Evolutionary conservation across 64 coral and sea anemone genomes (phyloP).

Genomic region (Actinia equina): DNA sequence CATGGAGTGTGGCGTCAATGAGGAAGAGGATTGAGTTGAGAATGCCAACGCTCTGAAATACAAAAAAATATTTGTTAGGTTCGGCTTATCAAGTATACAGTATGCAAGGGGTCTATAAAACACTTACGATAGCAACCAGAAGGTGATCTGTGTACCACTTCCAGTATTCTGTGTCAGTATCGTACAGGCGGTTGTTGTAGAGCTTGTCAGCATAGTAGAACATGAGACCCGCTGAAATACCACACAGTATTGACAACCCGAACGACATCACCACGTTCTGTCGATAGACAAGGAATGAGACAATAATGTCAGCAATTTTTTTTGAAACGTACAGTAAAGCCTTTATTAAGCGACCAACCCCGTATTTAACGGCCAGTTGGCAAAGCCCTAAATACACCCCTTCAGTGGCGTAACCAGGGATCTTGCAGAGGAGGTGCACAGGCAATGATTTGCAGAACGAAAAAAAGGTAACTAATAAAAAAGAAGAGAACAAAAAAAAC

Average conservation of each 20-base stretch:
- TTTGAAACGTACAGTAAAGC: no score
- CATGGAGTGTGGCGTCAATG: conserved; percentile 1
- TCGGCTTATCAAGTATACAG: not conserved
- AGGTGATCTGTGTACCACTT: conserved; percentile 31
- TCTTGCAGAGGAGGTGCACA: no score
- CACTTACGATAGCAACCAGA: conserved; percentile 14
- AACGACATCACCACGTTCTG: conserved; percentile 16
- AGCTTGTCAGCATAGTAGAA: conserved; percentile 16
- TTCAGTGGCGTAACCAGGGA: no score
- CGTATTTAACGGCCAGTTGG: no score
- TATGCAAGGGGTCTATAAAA: no score
- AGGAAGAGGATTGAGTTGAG: conserved; percentile 1
- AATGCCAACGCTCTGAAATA: conserved; percentile 3
- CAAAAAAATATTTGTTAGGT: not conserved
- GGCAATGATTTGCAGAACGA: no score
- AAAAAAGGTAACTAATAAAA: no score
- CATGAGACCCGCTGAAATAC: not conserved
- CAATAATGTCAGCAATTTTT: not conserved
- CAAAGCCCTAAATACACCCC: no score
- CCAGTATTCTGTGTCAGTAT: conserved; percentile 7
- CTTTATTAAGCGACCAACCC: no score
- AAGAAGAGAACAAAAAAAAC: no score
- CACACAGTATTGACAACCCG: not conserved
- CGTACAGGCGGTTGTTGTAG: not conserved
- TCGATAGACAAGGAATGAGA: not conserved